Evolutionary conservation across 2,888 invertebrate species (phyloP), one percentile per base, ranked within the genome.

Genomic region (Reticulitermes lucifugus): DNA sequence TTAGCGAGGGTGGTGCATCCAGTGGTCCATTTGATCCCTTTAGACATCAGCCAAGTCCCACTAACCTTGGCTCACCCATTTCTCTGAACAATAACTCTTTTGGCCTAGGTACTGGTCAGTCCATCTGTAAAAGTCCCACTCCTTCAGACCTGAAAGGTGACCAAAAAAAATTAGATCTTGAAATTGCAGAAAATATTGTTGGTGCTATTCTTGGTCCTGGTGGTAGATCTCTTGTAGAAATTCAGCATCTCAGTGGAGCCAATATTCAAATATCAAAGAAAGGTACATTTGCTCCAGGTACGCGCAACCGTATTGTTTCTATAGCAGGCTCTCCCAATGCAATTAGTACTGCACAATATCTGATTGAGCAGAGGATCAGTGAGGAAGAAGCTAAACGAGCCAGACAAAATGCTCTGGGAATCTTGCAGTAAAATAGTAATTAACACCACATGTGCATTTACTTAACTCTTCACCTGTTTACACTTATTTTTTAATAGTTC

Each of bases 201-300:
- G 99, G 98, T 90, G 98, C 98, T 90, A 98, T 99, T 90, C 94
- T 99, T 91, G 99, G 98, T 93, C 98, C 98, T 88, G 98, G 98
- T 90, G 99, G 98, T 88, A 96, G 98, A 92, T 96, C 98, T 92
- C 94, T 99, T 91, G 96, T 98, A 90, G 98, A 99, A 94, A 97
- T 99, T 92, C 98, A 98, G 93, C 97, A 98, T 93, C 94, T 96
- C 93, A 98, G 98, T 91, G 98, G 98, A 91, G 98, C 98, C 92
- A 98, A 96, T 93, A 98, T 99, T 92, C 98, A 98, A 93, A 98
- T 99, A 93, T 98, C 98, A 89, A 98, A 98, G 94, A 98, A 98
- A 93, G 98, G 98, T 91, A 97, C 97, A 90, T 98, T 97, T 93
- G 97, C 98, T 90, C 98, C 98, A 88, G 98, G 98, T 92, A 98